These are phyloP conservation scores for Silvanus unidentatus DNA, from an alignment of 2,888 invertebrate species.

Conservation along the genomic window DNA sequence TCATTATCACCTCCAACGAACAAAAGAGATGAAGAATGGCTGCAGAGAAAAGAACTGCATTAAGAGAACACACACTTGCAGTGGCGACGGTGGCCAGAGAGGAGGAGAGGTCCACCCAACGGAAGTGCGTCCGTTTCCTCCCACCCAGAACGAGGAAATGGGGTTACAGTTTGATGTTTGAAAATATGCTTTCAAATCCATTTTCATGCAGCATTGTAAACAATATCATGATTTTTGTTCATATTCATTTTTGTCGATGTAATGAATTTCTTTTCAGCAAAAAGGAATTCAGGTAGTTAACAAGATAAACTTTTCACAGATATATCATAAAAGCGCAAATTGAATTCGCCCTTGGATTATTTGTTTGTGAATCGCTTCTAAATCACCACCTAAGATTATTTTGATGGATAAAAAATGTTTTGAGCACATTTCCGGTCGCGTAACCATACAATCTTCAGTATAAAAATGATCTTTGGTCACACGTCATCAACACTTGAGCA, in stretches of 20 bases:
- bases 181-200: constrained; percentile 37
- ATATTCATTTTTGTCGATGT: too few species aligned
- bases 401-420: neutral
- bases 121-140: constrained; percentile 29
- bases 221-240: too few species aligned
- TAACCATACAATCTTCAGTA: neutral
- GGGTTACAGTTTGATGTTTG: constrained; percentile 38
- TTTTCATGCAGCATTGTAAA: constrained; percentile 16
- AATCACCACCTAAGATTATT: too few species aligned
- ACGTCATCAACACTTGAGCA: constrained; percentile 36
- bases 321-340: too few species aligned
- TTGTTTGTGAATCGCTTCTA: too few species aligned
- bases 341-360: too few species aligned
- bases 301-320: too few species aligned
- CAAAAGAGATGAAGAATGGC: constrained; percentile 43
- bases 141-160: constrained; percentile 29
- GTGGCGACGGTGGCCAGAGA: constrained; percentile 12
- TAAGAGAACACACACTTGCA: constrained; percentile 31
- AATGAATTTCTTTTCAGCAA: too few species aligned
- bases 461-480: constrained; percentile 35
- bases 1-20: constrained; percentile 46
- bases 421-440: neutral
- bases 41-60: constrained; percentile 45
- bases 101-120: too few species aligned
- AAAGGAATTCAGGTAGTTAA: too few species aligned